Percentiles rank a stretch among this genome's conserved stretches.
These are phyloP conservation scores for Ptilorrhoa leucosticta DNA, from an alignment of 2,113 vertebrate species.

Conservation along the genomic window DNA sequence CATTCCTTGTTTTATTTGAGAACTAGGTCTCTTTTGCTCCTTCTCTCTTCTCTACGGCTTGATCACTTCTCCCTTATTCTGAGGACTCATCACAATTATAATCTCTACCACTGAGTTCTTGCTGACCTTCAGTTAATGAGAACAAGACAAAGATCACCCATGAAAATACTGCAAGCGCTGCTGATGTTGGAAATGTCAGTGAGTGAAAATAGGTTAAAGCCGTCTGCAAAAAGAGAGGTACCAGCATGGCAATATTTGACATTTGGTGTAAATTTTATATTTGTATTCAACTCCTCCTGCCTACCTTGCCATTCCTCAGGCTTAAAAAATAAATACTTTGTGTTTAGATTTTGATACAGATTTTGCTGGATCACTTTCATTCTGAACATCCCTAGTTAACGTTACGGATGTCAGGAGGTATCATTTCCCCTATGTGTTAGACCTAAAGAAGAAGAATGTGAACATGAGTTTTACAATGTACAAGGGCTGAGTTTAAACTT, in stretches of 20 bases:
- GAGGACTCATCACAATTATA: neutral
- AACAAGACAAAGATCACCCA: constrained; percentile 15
- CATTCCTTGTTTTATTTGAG: neutral
- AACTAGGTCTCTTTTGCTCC: neutral
- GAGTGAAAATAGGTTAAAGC: neutral
- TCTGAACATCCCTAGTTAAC: neutral
- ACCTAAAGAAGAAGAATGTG: neutral
- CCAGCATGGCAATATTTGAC: neutral
- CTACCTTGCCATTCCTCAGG: neutral
- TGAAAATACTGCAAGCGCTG: neutral
- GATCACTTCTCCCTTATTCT: neutral
- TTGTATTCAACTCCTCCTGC: neutral
- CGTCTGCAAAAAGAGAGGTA: neutral
- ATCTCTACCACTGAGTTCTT: neutral
- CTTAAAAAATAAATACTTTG: neutral
- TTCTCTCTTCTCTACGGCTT: neutral
- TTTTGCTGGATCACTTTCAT: neutral
- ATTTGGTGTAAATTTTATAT: neutral
- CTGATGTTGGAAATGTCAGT: neutral
- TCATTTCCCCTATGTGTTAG: neutral
- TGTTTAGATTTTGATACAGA: neutral
- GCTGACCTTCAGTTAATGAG: neutral
- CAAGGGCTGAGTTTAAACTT: neutral
- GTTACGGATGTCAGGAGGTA: neutral
- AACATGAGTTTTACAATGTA: neutral